These are phyloP conservation scores for Ellobium chinense DNA, from an alignment of 2,888 invertebrate genomes.

Conservation along the genomic window DNA sequence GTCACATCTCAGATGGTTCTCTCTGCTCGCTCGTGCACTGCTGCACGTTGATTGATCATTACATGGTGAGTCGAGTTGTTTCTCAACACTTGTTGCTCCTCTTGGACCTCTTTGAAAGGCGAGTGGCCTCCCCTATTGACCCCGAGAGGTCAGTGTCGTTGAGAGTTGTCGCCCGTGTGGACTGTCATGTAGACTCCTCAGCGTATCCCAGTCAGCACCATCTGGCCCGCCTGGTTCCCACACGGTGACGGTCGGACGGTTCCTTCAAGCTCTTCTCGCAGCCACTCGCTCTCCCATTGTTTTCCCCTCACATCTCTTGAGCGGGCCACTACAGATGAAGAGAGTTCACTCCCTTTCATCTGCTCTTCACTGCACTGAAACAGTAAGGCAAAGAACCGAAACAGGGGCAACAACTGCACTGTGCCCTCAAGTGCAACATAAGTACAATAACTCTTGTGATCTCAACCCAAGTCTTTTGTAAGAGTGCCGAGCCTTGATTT, in stretches of 20 bases:
- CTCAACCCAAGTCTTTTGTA: too few relatives aligned
- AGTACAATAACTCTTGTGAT: slow-evolving; percentile 2
- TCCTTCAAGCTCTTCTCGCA: background rate
- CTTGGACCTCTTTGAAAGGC: too few relatives aligned
- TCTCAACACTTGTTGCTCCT: too few relatives aligned
- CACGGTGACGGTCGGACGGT: background rate
- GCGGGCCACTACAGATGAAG: slow-evolving; percentile 10
- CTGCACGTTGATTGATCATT: too few relatives aligned
- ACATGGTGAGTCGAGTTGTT: too few relatives aligned
- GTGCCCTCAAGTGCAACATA: background rate
- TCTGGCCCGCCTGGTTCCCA: slow-evolving; percentile 6
- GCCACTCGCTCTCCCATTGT: background rate
- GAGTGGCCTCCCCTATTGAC: background rate
- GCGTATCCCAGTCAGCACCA: too few relatives aligned
- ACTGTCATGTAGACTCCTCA: slow-evolving; percentile 4
- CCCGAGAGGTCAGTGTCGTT: background rate
- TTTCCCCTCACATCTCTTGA: slow-evolving; percentile 5
- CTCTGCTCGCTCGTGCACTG: too few relatives aligned
- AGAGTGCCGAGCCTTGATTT: too few relatives aligned
- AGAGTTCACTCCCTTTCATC: slow-evolving; percentile 8
- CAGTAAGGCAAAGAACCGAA: background rate
- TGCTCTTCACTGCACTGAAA: background rate
- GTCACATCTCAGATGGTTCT: too few relatives aligned
- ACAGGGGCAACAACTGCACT: background rate
- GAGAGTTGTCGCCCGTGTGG: background rate